These are phyloP conservation scores for Romanogobio albipinnatus DNA, from an alignment of 2,113 vertebrate species.

Conservation along the genomic window DNA sequence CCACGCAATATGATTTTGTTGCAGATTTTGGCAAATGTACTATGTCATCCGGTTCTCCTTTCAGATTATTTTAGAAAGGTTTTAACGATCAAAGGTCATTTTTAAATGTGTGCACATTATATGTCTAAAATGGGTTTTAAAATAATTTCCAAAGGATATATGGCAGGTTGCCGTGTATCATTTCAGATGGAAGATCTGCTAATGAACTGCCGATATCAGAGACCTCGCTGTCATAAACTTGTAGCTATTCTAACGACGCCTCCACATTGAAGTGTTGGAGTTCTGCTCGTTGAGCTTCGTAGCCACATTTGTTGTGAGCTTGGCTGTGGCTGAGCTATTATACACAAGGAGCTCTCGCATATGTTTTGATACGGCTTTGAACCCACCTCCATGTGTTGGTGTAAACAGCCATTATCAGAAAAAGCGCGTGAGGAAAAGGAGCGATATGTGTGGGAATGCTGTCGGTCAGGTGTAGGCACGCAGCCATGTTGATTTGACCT, in stretches of 20 bases:
- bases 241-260: neutral
- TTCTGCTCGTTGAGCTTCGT: constrained; percentile 16
- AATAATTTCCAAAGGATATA: neutral
- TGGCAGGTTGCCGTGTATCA: constrained; percentile 16
- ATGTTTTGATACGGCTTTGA: constrained; percentile 43
- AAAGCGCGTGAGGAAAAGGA: neutral
- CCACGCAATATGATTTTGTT: neutral
- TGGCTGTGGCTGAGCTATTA: constrained; percentile 32
- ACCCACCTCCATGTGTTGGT: constrained; percentile 37
- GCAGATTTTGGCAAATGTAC: constrained; percentile 10
- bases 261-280: constrained; percentile 17
- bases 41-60: neutral
- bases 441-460: constrained; percentile 32
- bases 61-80: neutral
- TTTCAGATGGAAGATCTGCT: constrained; percentile 54
- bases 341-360: constrained; percentile 3
- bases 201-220: constrained; percentile 42
- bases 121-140: neutral
- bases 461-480: constrained; percentile 54
- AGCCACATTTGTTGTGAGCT: constrained; percentile 21
- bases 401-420: constrained; percentile 43
- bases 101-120: neutral
- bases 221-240: constrained; percentile 20
- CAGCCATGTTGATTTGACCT: constrained; percentile 59
- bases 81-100: constrained; percentile 25